Base-by-base conservation (phyloP, 2,888 invertebrate species). In the Andrena dorsata region DNA sequence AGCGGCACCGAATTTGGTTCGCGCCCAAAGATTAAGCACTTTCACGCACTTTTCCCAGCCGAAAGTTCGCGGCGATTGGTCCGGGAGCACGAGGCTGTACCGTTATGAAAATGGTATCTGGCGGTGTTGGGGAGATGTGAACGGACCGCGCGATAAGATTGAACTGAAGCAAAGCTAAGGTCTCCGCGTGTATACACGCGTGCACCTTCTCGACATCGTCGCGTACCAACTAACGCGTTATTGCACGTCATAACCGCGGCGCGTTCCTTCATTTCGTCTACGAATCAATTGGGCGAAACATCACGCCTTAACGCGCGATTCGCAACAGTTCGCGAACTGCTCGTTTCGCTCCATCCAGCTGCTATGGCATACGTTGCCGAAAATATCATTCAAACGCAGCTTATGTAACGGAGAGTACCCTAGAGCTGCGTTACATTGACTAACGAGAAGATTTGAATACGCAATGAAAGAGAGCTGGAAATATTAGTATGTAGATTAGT, bases 61-160 rank as follows among this genome's bases (percentile, higher is more conserved):
- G 69, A 47, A 76, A 69, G 70, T 56, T 66, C 53, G 49, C 32
- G 28, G 60, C 8, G 35, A 2, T 23, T 26, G n/a, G 58, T 20
- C 16, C 56, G 2, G 23, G 2, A 1, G 28, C 58, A 2, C 10
- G 5, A 16, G 20, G 28, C n/a, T 28, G 53, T 51, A 64, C 71
- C 72, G 76, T 82, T 72, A 72, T 68, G 47, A 53, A 72, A 82
- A 77, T 74, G 58, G 71, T 63, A 77, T 77, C 72, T 47, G 60
- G 63, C 26, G 47, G 47, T 56, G 73, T 56, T 53, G 41, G 32
- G 63, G 81, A 83, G 90, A 87, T 90, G 89, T 84, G 84, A 85
- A 84, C 89, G 81, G 85, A 81, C 68, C 84, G 90, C 87, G 76
- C 87, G 91, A 91, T 91, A 91, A 91, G 89, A 91, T 91, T 90